Evolutionary conservation across 2,888 invertebrate genomes (phyloP), one percentile per base, ranked within the genome.

Genomic region (Sminthurides aquaticus): DNA sequence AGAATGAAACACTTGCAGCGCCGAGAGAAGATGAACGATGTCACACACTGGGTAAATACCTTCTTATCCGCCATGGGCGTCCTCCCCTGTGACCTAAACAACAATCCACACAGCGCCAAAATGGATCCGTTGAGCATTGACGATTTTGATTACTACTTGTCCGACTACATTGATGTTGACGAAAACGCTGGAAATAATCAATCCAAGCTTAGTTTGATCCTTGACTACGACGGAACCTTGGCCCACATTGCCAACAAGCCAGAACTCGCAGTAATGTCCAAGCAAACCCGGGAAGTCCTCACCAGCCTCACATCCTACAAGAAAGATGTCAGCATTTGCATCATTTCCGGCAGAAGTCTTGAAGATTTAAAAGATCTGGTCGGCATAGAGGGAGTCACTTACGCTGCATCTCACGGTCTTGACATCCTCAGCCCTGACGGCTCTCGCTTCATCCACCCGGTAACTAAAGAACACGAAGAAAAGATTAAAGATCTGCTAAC

Each of bases 211-310:
- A 78, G 77, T 60, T 70, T 80, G 20, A 77, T 80, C 29, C 74
- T 80, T 48, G 80, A 80, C 69, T 80, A 80, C 68, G 80, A 80
- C 70, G 80, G 80, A 20, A 80, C 80, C 1, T 74, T 80, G 48
- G 78, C 79, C 8, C 79, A 78, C 43, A 76, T 80, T 59, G 79
- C 79, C 2, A 76, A 78, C 3, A 79, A 79, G 64, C 80, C 80
- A 5, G 79, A 80, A 69, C 67, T 79, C 57, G 80, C 80, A 11
- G 71, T 76, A 11, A 75, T 80, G 71, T 78, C 79, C 2, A 72
- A 72, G 3, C 79, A 80, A 71, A 80, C 79, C 0, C 77, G 77
- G 58, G 75, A 76, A 29, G 78, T 79, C 20, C 69, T 80, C 22
- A 76, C 78, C 62, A 72, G 78, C 24, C 73, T 80, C 24, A 74